These are phyloP conservation scores for Urocolius indicus DNA, from an alignment of 2,113 vertebrate genomes.

Conservation along the genomic window DNA sequence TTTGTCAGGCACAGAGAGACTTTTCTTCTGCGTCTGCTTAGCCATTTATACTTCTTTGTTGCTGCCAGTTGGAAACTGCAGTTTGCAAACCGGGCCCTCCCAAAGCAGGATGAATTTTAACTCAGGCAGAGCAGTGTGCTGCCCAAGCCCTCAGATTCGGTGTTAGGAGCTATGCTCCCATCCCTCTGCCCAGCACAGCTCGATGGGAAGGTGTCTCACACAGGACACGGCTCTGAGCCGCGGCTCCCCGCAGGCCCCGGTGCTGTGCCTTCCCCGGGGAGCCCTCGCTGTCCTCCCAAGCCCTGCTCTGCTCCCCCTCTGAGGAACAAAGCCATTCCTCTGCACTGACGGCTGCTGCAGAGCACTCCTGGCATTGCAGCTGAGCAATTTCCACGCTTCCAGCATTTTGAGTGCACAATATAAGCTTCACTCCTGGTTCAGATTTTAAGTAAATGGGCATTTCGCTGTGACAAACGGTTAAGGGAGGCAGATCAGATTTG, in stretches of 20 bases:
- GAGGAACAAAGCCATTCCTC: background rate
- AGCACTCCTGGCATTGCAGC: background rate
- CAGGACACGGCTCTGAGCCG: accelerated
- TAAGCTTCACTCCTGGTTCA: background rate
- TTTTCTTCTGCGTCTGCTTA: conserved; percentile 22
- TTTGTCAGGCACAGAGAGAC: conserved; percentile 58
- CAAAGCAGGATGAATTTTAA: background rate
- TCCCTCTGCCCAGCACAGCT: accelerated
- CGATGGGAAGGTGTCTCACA: background rate
- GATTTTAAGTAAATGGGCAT: background rate
- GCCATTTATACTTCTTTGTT: conserved; percentile 14
- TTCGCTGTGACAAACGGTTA: background rate
- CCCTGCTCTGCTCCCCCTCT: background rate
- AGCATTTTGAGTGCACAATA: background rate
- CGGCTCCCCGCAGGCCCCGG: accelerated
- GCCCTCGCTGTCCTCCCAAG: no score
- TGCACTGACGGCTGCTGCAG: background rate
- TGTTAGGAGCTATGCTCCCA: accelerated
- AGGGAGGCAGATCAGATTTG: background rate
- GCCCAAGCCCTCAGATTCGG: background rate
- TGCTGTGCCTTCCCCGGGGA: accelerated
- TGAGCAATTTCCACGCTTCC: background rate
- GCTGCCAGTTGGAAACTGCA: conserved; percentile 56
- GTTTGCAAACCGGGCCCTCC: background rate
- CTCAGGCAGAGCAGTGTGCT: background rate